phyloP scores from a whole-genome alignment of 2,113 vertebrate genomes.

The Ptyas mucosa region DNA sequence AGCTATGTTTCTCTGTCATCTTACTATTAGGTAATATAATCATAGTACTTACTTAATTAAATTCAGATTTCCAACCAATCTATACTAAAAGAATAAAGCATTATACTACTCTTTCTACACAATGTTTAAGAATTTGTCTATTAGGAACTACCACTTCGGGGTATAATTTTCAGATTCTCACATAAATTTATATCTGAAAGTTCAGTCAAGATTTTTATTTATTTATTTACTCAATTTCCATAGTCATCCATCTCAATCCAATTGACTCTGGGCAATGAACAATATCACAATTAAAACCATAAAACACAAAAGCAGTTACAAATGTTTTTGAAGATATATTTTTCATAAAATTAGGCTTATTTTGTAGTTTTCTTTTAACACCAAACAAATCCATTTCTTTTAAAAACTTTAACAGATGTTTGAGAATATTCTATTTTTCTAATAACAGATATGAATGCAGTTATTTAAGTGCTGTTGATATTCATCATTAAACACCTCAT shows the following conservation, averaged over 20 bases:
- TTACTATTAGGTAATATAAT: slow-evolving; percentile 7
- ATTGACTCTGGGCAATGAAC: background rate
- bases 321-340: background rate
- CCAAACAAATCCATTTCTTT: background rate
- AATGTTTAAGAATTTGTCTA: slow-evolving; percentile 1
- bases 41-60: slow-evolving; percentile 32
- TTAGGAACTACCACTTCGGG: background rate
- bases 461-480: background rate
- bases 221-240: background rate
- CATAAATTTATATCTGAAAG: background rate
- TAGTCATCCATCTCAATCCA: background rate
- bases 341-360: background rate
- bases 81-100: background rate
- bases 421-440: background rate
- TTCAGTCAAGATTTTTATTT: background rate
- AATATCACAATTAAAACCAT: background rate
- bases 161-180: background rate
- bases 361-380: background rate
- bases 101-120: background rate
- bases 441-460: background rate
- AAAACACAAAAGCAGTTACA: background rate
- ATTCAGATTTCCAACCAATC: background rate
- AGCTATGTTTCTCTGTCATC: slow-evolving; percentile 14
- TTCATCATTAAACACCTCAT: background rate
- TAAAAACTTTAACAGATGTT: background rate